Conservation (phyloP, 2,113 vertebrate genomes). For the Plectropomus leopardus region DNA sequence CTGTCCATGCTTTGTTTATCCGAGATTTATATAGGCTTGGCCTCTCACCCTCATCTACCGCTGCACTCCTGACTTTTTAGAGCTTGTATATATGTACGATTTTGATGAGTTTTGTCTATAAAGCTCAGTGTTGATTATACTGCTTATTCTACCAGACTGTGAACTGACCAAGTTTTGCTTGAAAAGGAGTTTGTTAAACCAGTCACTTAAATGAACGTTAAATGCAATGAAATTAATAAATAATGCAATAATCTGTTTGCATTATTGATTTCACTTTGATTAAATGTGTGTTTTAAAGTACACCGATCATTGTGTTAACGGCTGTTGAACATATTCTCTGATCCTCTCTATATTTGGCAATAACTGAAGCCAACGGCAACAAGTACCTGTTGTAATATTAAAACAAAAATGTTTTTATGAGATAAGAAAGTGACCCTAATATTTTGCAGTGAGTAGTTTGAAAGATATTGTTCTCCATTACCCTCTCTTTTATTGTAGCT, state of each 20-base stretch:
- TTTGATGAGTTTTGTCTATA: neutral
- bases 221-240: neutral
- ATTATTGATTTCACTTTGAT: neutral
- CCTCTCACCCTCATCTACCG: neutral
- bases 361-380: neutral
- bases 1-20: constrained; percentile 16
- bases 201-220: constrained; percentile 3
- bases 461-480: constrained; percentile 12
- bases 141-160: neutral
- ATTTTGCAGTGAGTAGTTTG: constrained; percentile 13
- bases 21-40: constrained; percentile 11
- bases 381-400: constrained; percentile 23
- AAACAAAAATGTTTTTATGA: constrained; percentile 9
- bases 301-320: neutral
- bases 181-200: neutral
- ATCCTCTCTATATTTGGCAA: neutral
- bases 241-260: neutral
- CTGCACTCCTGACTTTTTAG: neutral
- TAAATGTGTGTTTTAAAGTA: constrained; percentile 8
- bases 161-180: neutral
- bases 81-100: neutral
- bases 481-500: constrained; percentile 10
- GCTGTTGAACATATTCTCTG: neutral
- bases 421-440: neutral
- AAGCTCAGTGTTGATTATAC: neutral